phyloP scores from a whole-genome alignment of 2,888 invertebrate genomes.

The Mythimna lalbum region DNA sequence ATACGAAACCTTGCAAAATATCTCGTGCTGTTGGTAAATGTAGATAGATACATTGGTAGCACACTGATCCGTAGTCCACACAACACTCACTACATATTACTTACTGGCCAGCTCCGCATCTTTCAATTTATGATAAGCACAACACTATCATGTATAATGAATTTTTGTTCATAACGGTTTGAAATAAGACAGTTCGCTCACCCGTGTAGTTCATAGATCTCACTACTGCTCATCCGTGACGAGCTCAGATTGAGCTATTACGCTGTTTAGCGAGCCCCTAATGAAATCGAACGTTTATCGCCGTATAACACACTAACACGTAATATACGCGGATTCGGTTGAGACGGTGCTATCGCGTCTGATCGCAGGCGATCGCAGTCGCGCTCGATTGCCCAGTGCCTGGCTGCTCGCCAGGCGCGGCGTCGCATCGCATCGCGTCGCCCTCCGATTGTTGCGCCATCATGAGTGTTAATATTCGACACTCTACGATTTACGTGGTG shows the following conservation, averaged over 20 bases:
- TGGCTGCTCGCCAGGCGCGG: conserved; percentile 10
- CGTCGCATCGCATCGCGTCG: conserved; percentile 17
- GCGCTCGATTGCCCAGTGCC: conserved; percentile 22
- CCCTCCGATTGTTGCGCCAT: conserved; percentile 11
- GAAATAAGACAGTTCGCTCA: not conserved
- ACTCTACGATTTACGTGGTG: conserved; percentile 24
- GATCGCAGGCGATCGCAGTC: conserved; percentile 7
- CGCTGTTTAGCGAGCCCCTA: not conserved
- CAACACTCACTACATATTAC: not conserved
- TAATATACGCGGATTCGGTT: conserved; percentile 28
- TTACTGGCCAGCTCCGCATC: too few relatives aligned
- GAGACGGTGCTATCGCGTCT: conserved; percentile 24
- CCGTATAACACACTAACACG: not conserved
- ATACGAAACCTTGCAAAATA: not conserved
- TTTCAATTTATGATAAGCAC: conserved; percentile 6
- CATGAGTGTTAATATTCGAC: conserved; percentile 49
- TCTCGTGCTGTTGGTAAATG: too few relatives aligned
- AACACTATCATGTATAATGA: not conserved
- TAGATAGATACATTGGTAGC: not conserved
- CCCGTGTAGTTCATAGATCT: conserved; percentile 11
- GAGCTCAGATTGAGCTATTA: conserved; percentile 32
- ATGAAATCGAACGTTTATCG: conserved; percentile 18
- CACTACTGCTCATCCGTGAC: conserved; percentile 21
- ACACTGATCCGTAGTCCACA: not conserved
- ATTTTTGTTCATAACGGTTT: not conserved